Base-by-base conservation (phyloP, 2,888 invertebrate species). In the Coleophora flavipennella region DNA sequence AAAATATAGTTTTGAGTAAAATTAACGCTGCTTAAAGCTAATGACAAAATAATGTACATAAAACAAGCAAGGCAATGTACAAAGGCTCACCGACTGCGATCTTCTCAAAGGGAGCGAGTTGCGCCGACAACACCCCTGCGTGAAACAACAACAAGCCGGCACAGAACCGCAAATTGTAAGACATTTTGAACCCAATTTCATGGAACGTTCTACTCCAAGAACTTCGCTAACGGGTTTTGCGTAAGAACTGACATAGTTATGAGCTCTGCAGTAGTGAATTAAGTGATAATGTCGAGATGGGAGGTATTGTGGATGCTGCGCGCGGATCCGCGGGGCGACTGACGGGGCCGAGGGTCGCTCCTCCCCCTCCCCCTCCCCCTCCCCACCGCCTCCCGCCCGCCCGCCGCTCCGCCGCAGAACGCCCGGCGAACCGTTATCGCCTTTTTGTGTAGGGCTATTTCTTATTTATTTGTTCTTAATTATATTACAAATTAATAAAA, bases 251-350 rank as follows among this genome's bases (percentile, higher is more conserved):
- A 20, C 20, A 20, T 20, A 3, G 20, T 20, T 4, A 20, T 20
- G 20, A 20, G 3, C 20, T 20, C 20, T 4, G 20, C 6, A 20
- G 3, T 20, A 4, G 20, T 20, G 20, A 20, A 20, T 20, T 20
- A 6, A 20, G 20, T 20, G 20, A 20, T 20, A 20, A 20, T 20
- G 20, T 20, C 20, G 20, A 20, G 20, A 20, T 20, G 20, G 20
- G 20, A 4, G 20, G 20, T 20, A 62, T 60, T 54, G 54, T 62
- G 71, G 75, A 80, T 80, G 80, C 78, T 81, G 79, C 65, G 80
- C 64, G 66, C 80, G 72, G 80, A 79, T 76, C 78, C 78, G 75
- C 61, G 74, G 74, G 78, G 72, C 83, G 71, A 83, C 83, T 83
- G 79, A 72, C 69, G 72, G 66, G 75, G 68, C 59, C 68, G 78